phyloP scores from a whole-genome alignment of 2,113 vertebrate species.

The Atractosteus spatula region DNA sequence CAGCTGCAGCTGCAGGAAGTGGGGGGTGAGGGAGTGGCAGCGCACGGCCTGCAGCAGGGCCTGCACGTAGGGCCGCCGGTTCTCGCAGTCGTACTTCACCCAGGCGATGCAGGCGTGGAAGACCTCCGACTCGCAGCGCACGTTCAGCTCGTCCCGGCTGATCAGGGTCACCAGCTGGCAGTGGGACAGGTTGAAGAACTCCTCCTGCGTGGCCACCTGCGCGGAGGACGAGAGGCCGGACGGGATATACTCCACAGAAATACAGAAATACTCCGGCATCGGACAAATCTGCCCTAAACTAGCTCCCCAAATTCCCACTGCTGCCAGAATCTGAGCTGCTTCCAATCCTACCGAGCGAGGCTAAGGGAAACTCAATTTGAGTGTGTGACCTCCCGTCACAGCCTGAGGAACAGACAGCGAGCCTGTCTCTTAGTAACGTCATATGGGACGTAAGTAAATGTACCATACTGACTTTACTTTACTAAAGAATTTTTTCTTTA shows the following conservation, averaged over 20 bases:
- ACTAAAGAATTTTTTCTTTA: no score
- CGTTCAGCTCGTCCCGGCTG: constrained; percentile 91
- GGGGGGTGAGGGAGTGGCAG: constrained; percentile 88
- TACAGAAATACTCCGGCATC: neutral
- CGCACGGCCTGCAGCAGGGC: constrained; percentile 89
- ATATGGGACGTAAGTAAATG: no score
- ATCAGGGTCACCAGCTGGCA: constrained; percentile 90
- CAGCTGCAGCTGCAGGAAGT: constrained; percentile 87
- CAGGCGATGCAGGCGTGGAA: constrained; percentile 91
- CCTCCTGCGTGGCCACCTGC: constrained; percentile 88
- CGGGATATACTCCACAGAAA: no score
- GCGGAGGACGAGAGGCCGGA: neutral
- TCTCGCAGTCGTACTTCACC: constrained; percentile 84
- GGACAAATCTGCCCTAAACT: constrained; percentile 5
- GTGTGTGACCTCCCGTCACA: no score
- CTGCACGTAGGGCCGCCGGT: constrained; percentile 78
- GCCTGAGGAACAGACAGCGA: no score
- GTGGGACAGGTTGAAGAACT: constrained; percentile 89
- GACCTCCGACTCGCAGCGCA: constrained; percentile 92
- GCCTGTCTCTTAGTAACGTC: no score
- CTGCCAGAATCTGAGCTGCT: no score
- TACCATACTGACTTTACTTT: no score
- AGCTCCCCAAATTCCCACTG: no score
- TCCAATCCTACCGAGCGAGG: no score
- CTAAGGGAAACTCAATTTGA: no score